Conservation (phyloP, 2,113 vertebrate species). For the Equus quagga region DNA sequence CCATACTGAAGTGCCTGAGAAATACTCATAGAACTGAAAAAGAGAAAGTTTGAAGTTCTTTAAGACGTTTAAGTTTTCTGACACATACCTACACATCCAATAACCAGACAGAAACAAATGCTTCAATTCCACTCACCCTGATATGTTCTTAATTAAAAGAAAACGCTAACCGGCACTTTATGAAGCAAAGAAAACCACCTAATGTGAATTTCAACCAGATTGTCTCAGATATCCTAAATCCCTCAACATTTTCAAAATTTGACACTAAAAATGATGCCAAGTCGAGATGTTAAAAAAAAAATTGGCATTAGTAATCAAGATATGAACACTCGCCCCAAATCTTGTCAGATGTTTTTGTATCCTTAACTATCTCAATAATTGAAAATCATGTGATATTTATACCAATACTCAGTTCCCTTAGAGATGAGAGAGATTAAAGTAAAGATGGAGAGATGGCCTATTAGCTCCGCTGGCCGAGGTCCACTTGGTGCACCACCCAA, state of each 20-base stretch:
- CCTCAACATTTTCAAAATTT: neutral
- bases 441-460: neutral
- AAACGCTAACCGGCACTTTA: neutral
- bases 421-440: neutral
- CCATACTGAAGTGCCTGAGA: neutral
- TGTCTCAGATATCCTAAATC: neutral
- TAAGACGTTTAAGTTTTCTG: conserved; percentile 1
- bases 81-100: neutral
- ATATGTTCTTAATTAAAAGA: conserved; percentile 34
- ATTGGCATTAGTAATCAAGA: neutral
- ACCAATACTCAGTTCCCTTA: neutral
- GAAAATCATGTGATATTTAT: conserved; percentile 4
- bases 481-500: neutral
- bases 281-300: neutral
- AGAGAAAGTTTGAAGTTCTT: neutral
- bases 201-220: neutral
- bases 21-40: conserved; percentile 31
- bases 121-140: neutral
- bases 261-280: neutral
- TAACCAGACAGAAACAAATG: conserved; percentile 28
- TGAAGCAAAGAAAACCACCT: neutral
- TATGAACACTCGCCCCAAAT: neutral
- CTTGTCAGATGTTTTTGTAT: neutral
- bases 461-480: neutral
- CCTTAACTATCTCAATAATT: neutral